Percentiles rank a stretch among this genome's conserved stretches.
Evolutionary conservation across 2,888 invertebrate genomes (phyloP).

Genomic region (Chloromyia formosa): DNA sequence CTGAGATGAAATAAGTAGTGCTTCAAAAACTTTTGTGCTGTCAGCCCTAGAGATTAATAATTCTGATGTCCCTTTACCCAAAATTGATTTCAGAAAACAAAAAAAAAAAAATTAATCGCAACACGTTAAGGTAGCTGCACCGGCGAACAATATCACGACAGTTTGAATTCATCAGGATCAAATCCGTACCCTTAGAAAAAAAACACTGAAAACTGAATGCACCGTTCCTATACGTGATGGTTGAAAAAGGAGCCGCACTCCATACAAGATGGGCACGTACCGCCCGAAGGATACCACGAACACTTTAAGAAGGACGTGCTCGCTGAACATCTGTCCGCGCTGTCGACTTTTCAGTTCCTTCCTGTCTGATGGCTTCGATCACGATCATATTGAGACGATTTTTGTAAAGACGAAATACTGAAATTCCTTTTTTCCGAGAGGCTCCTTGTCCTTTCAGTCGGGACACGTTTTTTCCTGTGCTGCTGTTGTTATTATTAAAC

Average conservation of each 20-base stretch:
- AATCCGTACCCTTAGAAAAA: background rate
- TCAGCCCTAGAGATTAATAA: no score
- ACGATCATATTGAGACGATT: conserved; percentile 9
- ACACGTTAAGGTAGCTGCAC: background rate
- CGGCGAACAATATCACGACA: background rate
- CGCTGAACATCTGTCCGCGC: conserved; percentile 35
- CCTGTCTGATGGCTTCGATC: conserved; percentile 39
- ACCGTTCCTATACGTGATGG: conserved; percentile 17
- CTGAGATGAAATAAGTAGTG: no score
- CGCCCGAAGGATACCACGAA: conserved; percentile 22
- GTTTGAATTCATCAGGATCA: background rate
- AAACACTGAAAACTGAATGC: background rate
- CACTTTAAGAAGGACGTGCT: conserved; percentile 15
- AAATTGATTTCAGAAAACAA: background rate
- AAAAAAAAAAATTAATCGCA: conserved; percentile 3
- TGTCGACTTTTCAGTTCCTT: conserved; percentile 43
- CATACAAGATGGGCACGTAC: conserved; percentile 33
- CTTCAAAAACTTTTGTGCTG: no score
- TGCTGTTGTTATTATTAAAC: no score
- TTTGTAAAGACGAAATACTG: conserved; percentile 13
- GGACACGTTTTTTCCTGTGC: conserved; percentile 33
- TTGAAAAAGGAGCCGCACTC: background rate
- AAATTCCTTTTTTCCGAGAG: background rate
- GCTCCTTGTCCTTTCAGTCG: background rate
- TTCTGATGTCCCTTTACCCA: background rate